Percentiles rank a stretch among this genome's conserved stretches.
Conservation (phyloP, 2,888 invertebrate species). For the Hyposoter dolosus region DNA sequence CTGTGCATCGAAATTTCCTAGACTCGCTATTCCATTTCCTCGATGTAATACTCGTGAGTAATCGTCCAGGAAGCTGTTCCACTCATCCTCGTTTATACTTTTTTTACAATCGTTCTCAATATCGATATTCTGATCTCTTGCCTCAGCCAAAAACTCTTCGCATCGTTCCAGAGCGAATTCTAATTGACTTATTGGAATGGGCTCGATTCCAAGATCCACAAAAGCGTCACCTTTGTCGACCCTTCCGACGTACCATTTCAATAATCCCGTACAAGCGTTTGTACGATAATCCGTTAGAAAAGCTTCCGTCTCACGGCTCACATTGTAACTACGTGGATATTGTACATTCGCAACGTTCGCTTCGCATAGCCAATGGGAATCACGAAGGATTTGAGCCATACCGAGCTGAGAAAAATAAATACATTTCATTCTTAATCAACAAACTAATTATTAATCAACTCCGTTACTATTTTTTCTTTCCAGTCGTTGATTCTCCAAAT, state of each 20-base stretch:
- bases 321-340: conserved; percentile 90
- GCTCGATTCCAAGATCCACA: conserved; percentile 62
- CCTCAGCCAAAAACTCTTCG: conserved; percentile 87
- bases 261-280: conserved; percentile 91
- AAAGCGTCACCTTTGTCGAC: conserved; percentile 69
- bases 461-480: background rate
- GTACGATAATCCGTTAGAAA: conserved; percentile 91
- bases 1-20: conserved; percentile 52
- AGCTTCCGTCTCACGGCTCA: conserved; percentile 86
- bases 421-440: background rate
- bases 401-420: conserved; percentile 74
- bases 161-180: conserved; percentile 91
- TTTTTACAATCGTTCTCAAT: conserved; percentile 85
- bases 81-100: conserved; percentile 86
- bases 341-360: conserved; percentile 87
- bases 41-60: conserved; percentile 88
- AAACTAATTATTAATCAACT: background rate
- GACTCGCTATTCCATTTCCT: conserved; percentile 77
- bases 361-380: conserved; percentile 88
- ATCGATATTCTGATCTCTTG: conserved; percentile 88
- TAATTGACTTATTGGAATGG: conserved; percentile 86
- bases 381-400: conserved; percentile 84
- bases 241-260: conserved; percentile 88
- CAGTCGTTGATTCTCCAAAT: background rate
- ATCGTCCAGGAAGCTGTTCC: conserved; percentile 89